A percentile compares a stretch with the other conserved stretches of the same genome.
Evolutionary conservation across 2,113 vertebrate genomes (phyloP).

Genomic region (Dipodomys stephensi): DNA sequence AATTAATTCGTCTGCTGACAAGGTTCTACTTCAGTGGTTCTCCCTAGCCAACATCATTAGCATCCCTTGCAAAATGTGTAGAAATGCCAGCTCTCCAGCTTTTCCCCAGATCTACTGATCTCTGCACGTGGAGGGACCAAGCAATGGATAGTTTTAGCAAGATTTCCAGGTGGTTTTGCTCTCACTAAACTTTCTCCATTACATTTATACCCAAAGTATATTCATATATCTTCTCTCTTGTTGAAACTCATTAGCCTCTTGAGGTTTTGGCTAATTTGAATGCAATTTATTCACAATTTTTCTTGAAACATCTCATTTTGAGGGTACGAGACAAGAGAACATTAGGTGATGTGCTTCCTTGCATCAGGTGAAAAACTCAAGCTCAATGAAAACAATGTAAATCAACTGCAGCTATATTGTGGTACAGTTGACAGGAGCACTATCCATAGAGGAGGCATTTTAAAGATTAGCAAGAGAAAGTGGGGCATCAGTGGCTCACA

Average conservation of each 20-base stretch:
- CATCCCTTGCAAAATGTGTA: background rate
- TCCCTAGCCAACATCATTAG: background rate
- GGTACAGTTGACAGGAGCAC: background rate
- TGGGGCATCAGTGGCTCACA: background rate
- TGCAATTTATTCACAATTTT: background rate
- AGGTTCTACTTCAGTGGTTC: background rate
- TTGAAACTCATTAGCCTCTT: background rate
- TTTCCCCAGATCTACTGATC: background rate
- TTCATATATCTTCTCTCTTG: background rate
- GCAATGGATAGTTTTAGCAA: background rate
- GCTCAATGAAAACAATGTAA: constrained; percentile 62
- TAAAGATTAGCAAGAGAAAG: background rate
- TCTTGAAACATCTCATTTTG: background rate
- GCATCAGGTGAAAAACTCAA: background rate
- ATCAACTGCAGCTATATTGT: background rate
- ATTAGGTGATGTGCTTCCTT: background rate
- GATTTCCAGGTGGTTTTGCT: background rate
- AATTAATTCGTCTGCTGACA: background rate
- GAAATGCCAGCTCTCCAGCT: background rate
- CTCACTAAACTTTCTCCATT: background rate
- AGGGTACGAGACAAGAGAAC: background rate
- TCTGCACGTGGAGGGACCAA: background rate
- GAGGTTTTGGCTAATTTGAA: background rate
- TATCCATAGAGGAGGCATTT: constrained; percentile 19
- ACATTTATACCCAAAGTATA: background rate